Evolutionary conservation across 1,140 invertebrate genomes (phyloP).

Genomic region (Penaeus chinensis): DNA sequence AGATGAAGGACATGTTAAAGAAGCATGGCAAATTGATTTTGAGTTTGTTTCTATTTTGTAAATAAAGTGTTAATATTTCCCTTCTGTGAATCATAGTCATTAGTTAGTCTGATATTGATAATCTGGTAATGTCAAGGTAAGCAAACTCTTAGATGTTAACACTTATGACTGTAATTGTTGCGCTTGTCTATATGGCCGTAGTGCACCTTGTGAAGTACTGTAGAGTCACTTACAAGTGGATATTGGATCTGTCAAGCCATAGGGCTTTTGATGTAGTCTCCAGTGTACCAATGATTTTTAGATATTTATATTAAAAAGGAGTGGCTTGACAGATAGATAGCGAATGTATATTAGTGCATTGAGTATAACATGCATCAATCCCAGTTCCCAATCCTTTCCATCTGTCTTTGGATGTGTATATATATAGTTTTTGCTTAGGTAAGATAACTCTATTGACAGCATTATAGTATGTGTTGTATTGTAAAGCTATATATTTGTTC

Average conservation of each 20-base stretch:
- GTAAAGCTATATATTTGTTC: too few relatives aligned
- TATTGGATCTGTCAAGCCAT: conserved; percentile 19
- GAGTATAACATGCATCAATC: too few relatives aligned
- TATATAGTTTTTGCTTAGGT: too few relatives aligned
- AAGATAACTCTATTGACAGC: too few relatives aligned
- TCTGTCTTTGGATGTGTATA: too few relatives aligned
- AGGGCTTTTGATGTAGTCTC: neutral
- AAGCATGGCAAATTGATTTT: neutral
- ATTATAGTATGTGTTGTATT: too few relatives aligned
- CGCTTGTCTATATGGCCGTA: conserved; percentile 31
- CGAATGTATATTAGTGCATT: too few relatives aligned
- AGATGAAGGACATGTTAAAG: too few relatives aligned
- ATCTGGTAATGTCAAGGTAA: conserved; percentile 24
- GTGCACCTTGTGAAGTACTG: conserved; percentile 12
- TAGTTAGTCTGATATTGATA: neutral
- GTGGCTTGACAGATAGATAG: too few relatives aligned
- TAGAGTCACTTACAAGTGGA: neutral
- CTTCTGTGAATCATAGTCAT: neutral
- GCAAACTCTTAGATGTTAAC: conserved; percentile 9
- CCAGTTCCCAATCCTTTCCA: too few relatives aligned
- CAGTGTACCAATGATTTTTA: neutral
- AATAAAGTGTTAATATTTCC: neutral
- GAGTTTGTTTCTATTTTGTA: neutral
- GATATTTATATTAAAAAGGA: neutral
- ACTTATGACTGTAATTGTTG: conserved; percentile 10